Base-by-base conservation (phyloP, 1,140 invertebrate genomes). In the Drosophila neocordata region DNA sequence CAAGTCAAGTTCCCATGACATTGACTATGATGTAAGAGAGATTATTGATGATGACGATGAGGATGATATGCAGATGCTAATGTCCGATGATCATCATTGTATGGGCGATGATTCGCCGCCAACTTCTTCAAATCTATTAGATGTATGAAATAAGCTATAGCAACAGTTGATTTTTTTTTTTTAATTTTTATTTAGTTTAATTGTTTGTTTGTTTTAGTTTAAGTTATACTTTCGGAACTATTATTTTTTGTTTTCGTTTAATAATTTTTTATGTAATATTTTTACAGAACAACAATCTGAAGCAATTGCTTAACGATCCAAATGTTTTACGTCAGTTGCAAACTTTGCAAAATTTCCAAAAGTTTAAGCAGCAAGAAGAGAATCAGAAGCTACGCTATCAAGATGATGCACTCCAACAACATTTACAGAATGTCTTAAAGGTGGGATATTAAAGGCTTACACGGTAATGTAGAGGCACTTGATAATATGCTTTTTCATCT, bases 391-490 rank as follows among this genome's bases (percentile, higher is more conserved):
- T 94, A 55, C 95, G 95, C 66, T 94, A 95, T 75, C 95, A 95
- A 69, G 95, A 96, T 77, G 95, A 96, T 55, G 95, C 96, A 79
- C 96, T 96, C 91, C 95, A 96, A 84, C 95, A 95, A 85, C 95
- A 96, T 91, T 92, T 96, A 51, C 95, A 95, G 69, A 92, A 89
- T 72, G 89, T 91, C 11, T 61, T 92, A 37, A 89, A 91, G 82
- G 74, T 79, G 9, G 41, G 41, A 2, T 20, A 9, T 9, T 9
- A 44, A n/a, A 37, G 31, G 3, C 18, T 7, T 37, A 66, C 6
- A n/a, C n/a, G n/a, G n/a, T n/a, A n/a, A 20, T 34, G 12, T 44
- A 3, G 4, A 9, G 0, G 20, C 6, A 0, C 1, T 9, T 34
- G 1, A 8, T 6, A 34, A 24, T 20, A 22, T 24, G 5, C 20